Percentiles rank a stretch among this genome's conserved stretches.
These are phyloP conservation scores for Todus mexicanus DNA, from an alignment of 2,797 vertebrate genomes.

Conservation along the genomic window DNA sequence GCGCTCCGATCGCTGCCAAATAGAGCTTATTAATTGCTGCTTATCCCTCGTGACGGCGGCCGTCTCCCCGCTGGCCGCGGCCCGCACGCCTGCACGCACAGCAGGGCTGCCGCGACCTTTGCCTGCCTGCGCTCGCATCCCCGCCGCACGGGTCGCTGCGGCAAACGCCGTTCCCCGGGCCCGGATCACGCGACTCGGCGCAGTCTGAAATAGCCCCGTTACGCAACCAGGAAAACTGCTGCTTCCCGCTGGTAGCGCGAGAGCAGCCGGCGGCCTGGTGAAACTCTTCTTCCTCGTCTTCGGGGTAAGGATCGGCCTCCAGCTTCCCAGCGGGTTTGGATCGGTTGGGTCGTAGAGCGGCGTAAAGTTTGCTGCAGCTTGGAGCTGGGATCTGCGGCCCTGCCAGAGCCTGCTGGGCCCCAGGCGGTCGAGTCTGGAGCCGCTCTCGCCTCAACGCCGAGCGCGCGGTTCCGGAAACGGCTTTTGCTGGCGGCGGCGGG, in stretches of 20 bases:
- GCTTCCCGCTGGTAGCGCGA: not conserved
- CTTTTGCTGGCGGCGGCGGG: not conserved
- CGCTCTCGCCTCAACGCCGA: not conserved
- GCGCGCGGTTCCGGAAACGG: not conserved
- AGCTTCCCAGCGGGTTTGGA: not conserved
- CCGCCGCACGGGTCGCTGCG: not conserved
- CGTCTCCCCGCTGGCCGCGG: not conserved
- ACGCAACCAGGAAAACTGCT: not conserved
- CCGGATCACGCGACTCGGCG: not conserved
- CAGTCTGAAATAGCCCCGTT: not conserved
- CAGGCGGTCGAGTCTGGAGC: not conserved
- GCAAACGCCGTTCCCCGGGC: not conserved
- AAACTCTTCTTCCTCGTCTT: not conserved
- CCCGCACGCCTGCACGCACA: not conserved
- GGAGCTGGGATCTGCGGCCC: not conserved
- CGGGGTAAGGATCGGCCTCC: not conserved
- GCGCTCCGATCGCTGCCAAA: not conserved
- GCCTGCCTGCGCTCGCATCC: not conserved
- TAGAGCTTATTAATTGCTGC: constrained; percentile 22
- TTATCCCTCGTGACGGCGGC: not conserved
- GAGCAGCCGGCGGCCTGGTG: not conserved
- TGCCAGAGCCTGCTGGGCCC: not conserved
- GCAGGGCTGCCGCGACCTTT: not conserved
- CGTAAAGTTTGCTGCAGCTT: not conserved
- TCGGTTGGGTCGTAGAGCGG: not conserved